These are phyloP conservation scores for Jordanella pulchra DNA, from an alignment of 2,797 vertebrate genomes.

Conservation along the genomic window DNA sequence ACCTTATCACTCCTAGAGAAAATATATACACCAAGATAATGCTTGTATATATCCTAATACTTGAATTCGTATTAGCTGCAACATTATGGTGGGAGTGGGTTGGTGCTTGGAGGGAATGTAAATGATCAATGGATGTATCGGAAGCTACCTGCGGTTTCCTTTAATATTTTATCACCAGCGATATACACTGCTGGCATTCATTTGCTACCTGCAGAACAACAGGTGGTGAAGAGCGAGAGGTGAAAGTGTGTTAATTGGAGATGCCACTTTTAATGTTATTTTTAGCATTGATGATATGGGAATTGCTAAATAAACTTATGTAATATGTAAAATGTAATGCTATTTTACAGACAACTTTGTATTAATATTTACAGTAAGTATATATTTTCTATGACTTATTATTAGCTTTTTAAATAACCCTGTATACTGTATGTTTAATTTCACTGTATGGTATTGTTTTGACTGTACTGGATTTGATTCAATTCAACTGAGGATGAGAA, in stretches of 20 bases:
- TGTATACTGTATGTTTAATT: background rate
- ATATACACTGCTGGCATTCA: conserved; percentile 55
- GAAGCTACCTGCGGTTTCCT: conserved; percentile 40
- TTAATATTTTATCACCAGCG: conserved; percentile 68
- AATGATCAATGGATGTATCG: conserved; percentile 56
- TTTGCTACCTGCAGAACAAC: conserved; percentile 63
- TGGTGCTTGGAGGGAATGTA: conserved; percentile 22
- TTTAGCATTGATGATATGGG: background rate
- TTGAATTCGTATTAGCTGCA: conserved; percentile 17
- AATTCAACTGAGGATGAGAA: background rate
- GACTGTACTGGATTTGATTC: background rate
- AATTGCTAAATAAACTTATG: background rate
- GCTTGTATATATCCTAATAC: background rate
- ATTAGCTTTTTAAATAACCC: background rate
- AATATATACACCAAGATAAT: background rate
- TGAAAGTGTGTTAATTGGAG: conserved; percentile 29
- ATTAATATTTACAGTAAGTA: background rate
- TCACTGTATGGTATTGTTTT: background rate
- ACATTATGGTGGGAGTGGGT: conserved; percentile 3
- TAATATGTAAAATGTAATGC: background rate
- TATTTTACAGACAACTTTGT: background rate
- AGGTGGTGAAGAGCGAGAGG: conserved; percentile 44
- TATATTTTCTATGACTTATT: background rate
- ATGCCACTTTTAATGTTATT: conserved; percentile 18
- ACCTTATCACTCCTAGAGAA: background rate